phyloP scores from a whole-genome alignment of 2,888 invertebrate genomes.

The Drosophila neonasuta region DNA sequence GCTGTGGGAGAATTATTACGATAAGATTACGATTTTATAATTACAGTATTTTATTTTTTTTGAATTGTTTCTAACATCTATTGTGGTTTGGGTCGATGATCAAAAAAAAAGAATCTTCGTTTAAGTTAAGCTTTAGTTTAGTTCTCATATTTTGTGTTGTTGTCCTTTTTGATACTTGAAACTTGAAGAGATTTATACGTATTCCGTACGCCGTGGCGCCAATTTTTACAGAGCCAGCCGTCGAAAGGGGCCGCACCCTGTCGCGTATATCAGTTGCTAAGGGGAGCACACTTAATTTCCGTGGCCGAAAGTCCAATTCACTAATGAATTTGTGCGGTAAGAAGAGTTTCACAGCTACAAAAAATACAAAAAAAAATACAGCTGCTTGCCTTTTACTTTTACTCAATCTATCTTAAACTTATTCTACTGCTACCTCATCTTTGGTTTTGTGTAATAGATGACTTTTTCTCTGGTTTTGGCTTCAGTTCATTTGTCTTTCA shows the following conservation, averaged over 20 bases:
- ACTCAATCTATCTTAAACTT: conserved; percentile 28
- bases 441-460: conserved; percentile 7
- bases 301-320: conserved; percentile 95
- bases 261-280: conserved; percentile 90
- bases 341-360: conserved; percentile 82
- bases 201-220: conserved; percentile 51
- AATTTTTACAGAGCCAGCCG: conserved; percentile 82
- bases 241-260: conserved; percentile 85
- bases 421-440: conserved; percentile 10
- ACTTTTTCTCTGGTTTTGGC: conserved; percentile 12
- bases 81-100: conserved; percentile 13
- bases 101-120: not conserved
- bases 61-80: not conserved
- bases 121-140: conserved; percentile 20
- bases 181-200: conserved; percentile 35
- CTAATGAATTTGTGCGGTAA: conserved; percentile 98
- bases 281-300: conserved; percentile 92
- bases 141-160: conserved; percentile 14
- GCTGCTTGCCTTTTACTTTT: conserved; percentile 63
- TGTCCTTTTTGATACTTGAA: conserved; percentile 34
- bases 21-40: not conserved
- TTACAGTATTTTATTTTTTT: not conserved
- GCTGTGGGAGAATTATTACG: conserved; percentile 11
- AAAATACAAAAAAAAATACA: conserved; percentile 29
- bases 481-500: not conserved